Evolutionary conservation across 2,888 invertebrate genomes (phyloP), one percentile per base, ranked within the genome.

Genomic region (Eugnorisma glareosa): DNA sequence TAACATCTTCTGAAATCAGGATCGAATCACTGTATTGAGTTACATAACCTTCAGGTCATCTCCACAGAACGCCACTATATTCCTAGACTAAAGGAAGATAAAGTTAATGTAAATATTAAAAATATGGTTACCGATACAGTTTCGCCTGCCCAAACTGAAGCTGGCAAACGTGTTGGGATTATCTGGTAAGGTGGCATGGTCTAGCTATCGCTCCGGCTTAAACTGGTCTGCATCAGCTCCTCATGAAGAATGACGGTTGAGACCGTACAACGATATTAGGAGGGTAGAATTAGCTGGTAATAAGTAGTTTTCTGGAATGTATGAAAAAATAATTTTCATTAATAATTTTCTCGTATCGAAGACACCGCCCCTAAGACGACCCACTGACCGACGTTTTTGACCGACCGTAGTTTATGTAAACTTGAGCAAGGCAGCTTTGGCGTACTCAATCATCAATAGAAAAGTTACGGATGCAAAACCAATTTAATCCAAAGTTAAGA

Each of bases 201-300:
- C 87, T 11, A 94, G 81, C 94, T 94, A 94, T 7, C 94, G 83
- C 51, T 94, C 93, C 0, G 94, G 94, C 21, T 80, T 91, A 83
- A 94, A 94, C 78, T 90, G 83, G 8, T 93, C 83, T 0, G 83
- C 92, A 70, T 94, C 93, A 0, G 89, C 63, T 1, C 93, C 93
- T 94, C 94, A 94, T 43, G 90, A 84, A 0, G 93, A 89, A 40
- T 93, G 90, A 0, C 91, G 90, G 79, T 92, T 91, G 35, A 93
- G 81, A 0, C 91, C 93, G 43, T 90, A 92, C 0, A 93, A 67
- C n/a, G 90, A 86, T 74, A 93, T 69, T 40, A 92, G 70, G 72
- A 90, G 92, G 0, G 90, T 89, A 8, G 89, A 79, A 5, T 91
- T 91, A 6, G 92, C 89, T 67, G 88, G 85, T 15, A 94, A 70